Evolutionary conservation across 2,888 invertebrate genomes (phyloP).

Genomic region (Mimumesa dahlbomi): DNA sequence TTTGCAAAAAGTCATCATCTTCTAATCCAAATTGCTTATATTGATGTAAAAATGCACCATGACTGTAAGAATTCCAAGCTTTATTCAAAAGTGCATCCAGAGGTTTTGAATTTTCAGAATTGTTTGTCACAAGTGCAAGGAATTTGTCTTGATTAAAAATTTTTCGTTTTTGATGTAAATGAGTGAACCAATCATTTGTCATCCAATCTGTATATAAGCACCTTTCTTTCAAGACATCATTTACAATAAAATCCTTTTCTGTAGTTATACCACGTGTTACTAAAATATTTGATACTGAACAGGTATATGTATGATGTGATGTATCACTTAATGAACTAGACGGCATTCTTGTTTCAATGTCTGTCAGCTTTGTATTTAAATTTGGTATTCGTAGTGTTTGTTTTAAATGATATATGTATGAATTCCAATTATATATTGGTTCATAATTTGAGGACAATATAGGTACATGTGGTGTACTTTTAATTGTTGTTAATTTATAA

Average conservation of each 20-base stretch:
- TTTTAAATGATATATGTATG: constrained; percentile 73
- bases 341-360: constrained; percentile 66
- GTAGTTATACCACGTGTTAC: constrained; percentile 77
- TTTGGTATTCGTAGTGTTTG: constrained; percentile 68
- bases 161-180: constrained; percentile 77
- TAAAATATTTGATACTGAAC: constrained; percentile 77
- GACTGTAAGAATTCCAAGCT: constrained; percentile 81
- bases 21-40: constrained; percentile 81
- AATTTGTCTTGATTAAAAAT: constrained; percentile 80
- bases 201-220: constrained; percentile 79
- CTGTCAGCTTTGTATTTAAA: constrained; percentile 51
- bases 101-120: constrained; percentile 76
- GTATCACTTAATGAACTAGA: constrained; percentile 31
- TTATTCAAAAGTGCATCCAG: constrained; percentile 79
- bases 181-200: constrained; percentile 72
- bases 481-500: constrained; percentile 81
- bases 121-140: constrained; percentile 80
- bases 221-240: constrained; percentile 73
- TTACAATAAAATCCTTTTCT: constrained; percentile 63
- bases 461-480: constrained; percentile 78
- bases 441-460: constrained; percentile 74
- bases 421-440: constrained; percentile 77
- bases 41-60: constrained; percentile 82
- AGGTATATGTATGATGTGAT: constrained; percentile 38
- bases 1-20: constrained; percentile 80